Conservation (phyloP, 2,113 vertebrate species). For the Cardinalis cardinalis region DNA sequence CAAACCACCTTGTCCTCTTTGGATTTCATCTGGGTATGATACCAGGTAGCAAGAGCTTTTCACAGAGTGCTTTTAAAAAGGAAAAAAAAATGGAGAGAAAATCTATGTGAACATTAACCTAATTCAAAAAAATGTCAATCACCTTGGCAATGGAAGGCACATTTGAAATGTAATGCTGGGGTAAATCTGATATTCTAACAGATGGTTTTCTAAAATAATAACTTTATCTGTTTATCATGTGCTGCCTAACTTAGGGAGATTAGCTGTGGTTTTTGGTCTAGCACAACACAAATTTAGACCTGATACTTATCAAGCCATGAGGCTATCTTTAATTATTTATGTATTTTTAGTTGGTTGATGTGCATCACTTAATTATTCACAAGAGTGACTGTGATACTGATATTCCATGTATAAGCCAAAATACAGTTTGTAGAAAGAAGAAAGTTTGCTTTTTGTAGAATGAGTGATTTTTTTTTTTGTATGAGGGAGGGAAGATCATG, state of each 20-base stretch:
- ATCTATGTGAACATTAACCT: background rate
- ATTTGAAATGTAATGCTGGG: background rate
- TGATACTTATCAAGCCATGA: background rate
- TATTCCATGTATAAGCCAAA: background rate
- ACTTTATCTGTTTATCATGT: background rate
- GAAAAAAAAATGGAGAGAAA: background rate
- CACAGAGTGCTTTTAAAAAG: background rate
- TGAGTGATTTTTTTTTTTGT: background rate
- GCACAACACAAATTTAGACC: background rate
- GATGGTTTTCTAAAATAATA: background rate
- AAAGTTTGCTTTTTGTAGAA: background rate
- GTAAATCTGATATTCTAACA: background rate
- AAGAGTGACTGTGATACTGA: background rate
- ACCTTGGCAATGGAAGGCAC: background rate
- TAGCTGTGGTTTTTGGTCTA: background rate
- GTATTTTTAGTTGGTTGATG: background rate
- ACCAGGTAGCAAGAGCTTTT: background rate
- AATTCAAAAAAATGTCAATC: background rate
- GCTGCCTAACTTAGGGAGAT: background rate
- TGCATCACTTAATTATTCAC: background rate
- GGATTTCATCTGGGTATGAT: background rate
- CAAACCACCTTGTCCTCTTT: background rate
- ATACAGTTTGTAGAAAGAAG: background rate
- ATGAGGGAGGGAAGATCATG: background rate
- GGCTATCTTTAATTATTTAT: background rate